These are phyloP conservation scores for Andrena chrysosceles DNA, from an alignment of 2,888 invertebrate species.

Conservation along the genomic window DNA sequence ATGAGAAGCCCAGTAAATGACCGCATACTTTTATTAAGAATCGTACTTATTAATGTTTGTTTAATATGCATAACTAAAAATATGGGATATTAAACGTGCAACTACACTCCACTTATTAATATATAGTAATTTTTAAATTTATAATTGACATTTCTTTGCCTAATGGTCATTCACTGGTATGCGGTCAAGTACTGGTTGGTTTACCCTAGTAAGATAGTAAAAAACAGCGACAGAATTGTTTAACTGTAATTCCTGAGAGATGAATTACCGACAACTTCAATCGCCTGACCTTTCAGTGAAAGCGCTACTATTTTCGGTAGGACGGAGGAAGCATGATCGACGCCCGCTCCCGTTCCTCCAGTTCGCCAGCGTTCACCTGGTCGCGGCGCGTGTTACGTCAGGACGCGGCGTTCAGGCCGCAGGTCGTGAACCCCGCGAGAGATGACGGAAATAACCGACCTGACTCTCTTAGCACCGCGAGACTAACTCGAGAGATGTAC, in stretches of 20 bases:
- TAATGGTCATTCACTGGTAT: too few species aligned
- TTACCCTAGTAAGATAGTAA: too few species aligned
- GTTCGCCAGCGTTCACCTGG: slow-evolving; percentile 59
- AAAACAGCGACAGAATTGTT: too few species aligned
- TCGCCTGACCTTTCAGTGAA: background rate
- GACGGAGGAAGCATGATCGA: background rate
- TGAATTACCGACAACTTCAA: background rate
- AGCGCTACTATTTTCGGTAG: background rate
- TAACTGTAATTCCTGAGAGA: background rate
- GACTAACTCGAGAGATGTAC: slow-evolving; percentile 69
- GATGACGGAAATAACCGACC: slow-evolving; percentile 79
- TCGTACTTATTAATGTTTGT: too few species aligned
- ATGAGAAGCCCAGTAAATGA: too few species aligned
- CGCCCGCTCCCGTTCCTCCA: slow-evolving; percentile 34
- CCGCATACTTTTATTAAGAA: too few species aligned
- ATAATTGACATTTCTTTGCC: too few species aligned
- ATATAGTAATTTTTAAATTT: too few species aligned
- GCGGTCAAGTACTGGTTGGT: too few species aligned
- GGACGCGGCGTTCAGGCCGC: slow-evolving; percentile 61
- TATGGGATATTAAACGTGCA: too few species aligned
- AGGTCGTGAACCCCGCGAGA: slow-evolving; percentile 77
- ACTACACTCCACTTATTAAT: too few species aligned
- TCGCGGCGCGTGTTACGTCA: slow-evolving; percentile 62
- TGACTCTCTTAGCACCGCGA: slow-evolving; percentile 70
- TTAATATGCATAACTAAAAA: too few species aligned